Percentiles rank a stretch among this genome's conserved stretches.
These are phyloP conservation scores for Artemisiospiza belli DNA, from an alignment of 2,113 vertebrate species.

Conservation along the genomic window DNA sequence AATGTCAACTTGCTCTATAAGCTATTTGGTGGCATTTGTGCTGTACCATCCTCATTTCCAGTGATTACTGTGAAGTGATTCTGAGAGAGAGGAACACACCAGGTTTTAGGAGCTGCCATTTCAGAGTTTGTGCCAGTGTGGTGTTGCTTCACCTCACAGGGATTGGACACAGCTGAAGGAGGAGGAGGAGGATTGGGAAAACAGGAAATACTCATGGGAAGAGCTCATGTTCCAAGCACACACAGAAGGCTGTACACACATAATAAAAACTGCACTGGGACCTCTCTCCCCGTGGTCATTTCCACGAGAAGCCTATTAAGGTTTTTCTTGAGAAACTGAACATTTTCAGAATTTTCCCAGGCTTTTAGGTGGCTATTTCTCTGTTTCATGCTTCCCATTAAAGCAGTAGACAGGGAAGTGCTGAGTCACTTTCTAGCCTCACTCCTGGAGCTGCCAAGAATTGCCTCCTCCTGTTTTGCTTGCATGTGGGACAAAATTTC, in stretches of 20 bases:
- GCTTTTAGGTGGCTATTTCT: not conserved
- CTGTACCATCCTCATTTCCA: not conserved
- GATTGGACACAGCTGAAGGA: not conserved
- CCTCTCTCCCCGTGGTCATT: not conserved
- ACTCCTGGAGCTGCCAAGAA: not conserved
- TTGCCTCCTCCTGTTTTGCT: not conserved
- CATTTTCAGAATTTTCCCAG: not conserved
- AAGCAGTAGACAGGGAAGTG: not conserved
- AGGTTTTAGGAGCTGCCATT: not conserved
- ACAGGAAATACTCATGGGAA: not conserved
- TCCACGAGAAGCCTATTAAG: not conserved
- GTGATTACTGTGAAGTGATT: not conserved
- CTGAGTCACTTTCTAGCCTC: not conserved
- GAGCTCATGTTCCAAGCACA: not conserved
- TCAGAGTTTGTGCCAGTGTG: not conserved
- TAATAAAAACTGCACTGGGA: not conserved
- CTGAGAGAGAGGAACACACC: not conserved
- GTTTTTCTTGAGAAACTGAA: not conserved
- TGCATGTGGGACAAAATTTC: not conserved
- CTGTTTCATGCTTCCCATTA: not conserved
- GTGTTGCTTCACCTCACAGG: not conserved
- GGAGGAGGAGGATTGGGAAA: not conserved
- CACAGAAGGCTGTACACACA: rapidly evolving
- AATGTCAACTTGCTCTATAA: not conserved
- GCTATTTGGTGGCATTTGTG: not conserved